A percentile compares a stretch with the other conserved stretches of the same genome.
Conservation (phyloP, 2,888 invertebrate genomes). For the Melieria crassipennis region DNA sequence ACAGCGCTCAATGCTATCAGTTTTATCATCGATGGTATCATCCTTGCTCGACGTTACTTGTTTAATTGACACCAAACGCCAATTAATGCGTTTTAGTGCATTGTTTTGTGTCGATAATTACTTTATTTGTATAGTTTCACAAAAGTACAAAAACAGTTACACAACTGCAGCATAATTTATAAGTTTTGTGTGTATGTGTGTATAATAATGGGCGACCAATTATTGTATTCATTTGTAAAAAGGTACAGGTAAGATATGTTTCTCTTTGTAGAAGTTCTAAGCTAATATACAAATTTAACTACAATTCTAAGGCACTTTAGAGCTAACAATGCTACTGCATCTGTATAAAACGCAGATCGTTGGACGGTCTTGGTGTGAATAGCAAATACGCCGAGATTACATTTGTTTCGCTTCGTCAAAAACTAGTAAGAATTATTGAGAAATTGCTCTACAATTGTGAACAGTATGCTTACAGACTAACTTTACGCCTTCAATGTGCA, state of each 20-base stretch:
- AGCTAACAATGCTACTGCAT: constrained; percentile 11
- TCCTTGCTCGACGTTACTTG: too few species aligned
- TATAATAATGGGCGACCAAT: neutral
- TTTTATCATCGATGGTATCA: too few species aligned
- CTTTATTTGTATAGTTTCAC: neutral
- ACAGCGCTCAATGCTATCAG: too few species aligned
- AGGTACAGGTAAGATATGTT: neutral
- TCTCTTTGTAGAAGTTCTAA: constrained; percentile 24
- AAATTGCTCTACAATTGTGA: neutral
- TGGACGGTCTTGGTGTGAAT: constrained; percentile 33
- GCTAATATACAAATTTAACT: constrained; percentile 27
- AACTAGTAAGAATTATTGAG: neutral
- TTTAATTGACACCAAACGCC: too few species aligned
- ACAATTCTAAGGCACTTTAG: constrained; percentile 41
- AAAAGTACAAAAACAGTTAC: too few species aligned
- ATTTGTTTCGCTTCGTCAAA: too few species aligned
- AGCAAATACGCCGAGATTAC: too few species aligned
- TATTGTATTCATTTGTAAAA: constrained; percentile 20
- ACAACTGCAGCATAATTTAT: neutral
- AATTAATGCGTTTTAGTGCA: neutral
- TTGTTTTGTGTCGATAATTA: neutral
- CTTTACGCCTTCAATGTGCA: neutral
- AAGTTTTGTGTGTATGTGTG: neutral
- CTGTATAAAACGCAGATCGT: constrained; percentile 16
- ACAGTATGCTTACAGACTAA: constrained; percentile 17